Evolutionary conservation across 1,140 invertebrate species (phyloP), one percentile per base, ranked within the genome.

Genomic region (Periplaneta americana): DNA sequence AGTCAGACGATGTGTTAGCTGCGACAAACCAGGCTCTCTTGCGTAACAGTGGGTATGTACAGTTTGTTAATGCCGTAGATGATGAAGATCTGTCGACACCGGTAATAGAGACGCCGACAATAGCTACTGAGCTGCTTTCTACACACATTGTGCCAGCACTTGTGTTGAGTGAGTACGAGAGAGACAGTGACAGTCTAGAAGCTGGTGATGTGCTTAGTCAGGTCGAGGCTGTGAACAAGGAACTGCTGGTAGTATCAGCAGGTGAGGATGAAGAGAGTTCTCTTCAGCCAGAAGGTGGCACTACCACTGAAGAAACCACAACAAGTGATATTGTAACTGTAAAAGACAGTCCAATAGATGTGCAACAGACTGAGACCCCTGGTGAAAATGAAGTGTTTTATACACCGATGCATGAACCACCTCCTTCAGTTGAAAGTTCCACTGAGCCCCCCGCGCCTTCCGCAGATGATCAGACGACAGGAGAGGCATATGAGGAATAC

Each of bases 1-100:
- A 92, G 0, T 33, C 37, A 74, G 83, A 85, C 34, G 85, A 86
- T 34, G 80, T 89, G 0, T 86, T 87, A 57, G 90, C 91, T 17
- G 88, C 89, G 0, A 88, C 88, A 10, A 92, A 91, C 81, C 88
- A 88, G 28, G 86, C 88, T 2, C 79, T 89, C 33, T 76, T 91
- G 13, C 90, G 90, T 78, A 94, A 94, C 86, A 91, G 91, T 34
- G 93, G 93, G 0, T 94, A 94, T 83, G 87, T 94, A 75, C 90
- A 94, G 81, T 94, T 94, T 84, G 93, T 94, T 0, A 92, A 93
- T 76, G 35, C 34, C 3, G 37, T 77, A 4, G 83, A 83, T 39
- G 82, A 84, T 32, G 83, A 83, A 31, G 84, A 83, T 78, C 31
- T 81, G 13, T 80, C 75, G 10, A 84, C 83, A 28, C 84, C 84